Conservation (phyloP, 2,888 invertebrate species). For the Sarcophaga subvicina region DNA sequence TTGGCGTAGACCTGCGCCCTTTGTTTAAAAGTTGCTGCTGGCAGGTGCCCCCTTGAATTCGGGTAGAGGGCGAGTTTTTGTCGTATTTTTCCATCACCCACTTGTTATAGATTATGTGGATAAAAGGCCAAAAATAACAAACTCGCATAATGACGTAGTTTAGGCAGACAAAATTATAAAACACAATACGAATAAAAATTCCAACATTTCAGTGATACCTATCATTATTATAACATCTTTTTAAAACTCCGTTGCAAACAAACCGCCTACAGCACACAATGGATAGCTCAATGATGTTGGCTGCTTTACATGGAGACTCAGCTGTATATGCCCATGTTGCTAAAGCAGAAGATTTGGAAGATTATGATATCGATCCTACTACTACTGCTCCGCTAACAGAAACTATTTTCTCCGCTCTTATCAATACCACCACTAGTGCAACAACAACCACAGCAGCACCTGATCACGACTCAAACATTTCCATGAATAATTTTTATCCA, state of each 20-base stretch:
- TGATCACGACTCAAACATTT: slow-evolving; percentile 75
- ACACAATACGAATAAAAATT: background rate
- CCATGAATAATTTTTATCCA: slow-evolving; percentile 92
- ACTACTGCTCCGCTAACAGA: slow-evolving; percentile 44
- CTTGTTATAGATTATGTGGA: slow-evolving; percentile 40
- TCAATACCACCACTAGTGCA: slow-evolving; percentile 50
- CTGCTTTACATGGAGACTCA: slow-evolving; percentile 68
- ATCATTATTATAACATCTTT: background rate
- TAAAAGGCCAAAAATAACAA: slow-evolving; percentile 28
- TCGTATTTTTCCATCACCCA: slow-evolving; percentile 70
- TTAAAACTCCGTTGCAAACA: background rate
- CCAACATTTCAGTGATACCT: slow-evolving; percentile 1
- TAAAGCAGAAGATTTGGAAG: slow-evolving; percentile 49
- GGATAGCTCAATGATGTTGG: slow-evolving; percentile 78
- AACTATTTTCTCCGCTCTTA: slow-evolving; percentile 31
- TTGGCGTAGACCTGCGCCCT: slow-evolving; percentile 53
- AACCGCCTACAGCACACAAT: slow-evolving; percentile 59
- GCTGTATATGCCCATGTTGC: slow-evolving; percentile 56
- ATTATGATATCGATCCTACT: slow-evolving; percentile 32
- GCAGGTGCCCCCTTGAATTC: background rate
- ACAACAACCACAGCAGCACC: slow-evolving; percentile 70
- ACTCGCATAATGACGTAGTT: slow-evolving; percentile 63
- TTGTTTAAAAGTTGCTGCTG: background rate
- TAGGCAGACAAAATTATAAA: slow-evolving; percentile 1
- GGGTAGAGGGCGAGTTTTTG: slow-evolving; percentile 67